These are phyloP conservation scores for Nannobrachium achirus DNA, from an alignment of 2,113 vertebrate species.

Conservation along the genomic window DNA sequence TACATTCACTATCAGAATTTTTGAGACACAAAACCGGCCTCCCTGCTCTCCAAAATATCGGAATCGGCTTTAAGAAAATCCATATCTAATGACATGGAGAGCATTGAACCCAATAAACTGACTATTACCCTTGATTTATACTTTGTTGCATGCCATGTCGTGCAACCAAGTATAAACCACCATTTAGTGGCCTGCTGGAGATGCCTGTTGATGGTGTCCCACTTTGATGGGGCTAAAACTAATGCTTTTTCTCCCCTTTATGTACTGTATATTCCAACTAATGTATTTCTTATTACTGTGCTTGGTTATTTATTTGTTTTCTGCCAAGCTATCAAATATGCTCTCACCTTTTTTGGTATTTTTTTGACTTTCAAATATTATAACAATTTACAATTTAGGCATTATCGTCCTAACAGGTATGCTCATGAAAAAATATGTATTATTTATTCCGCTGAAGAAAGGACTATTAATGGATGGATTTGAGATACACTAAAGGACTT, in stretches of 20 bases:
- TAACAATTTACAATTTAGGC: too few relatives aligned
- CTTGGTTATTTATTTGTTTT: slow-evolving; percentile 19
- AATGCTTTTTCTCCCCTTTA: slow-evolving; percentile 21
- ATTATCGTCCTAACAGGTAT: not conserved
- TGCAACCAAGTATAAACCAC: too few relatives aligned
- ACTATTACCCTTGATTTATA: too few relatives aligned
- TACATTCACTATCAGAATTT: too few relatives aligned
- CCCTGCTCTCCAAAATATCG: too few relatives aligned
- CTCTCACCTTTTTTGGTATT: not conserved
- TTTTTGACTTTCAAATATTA: not conserved
- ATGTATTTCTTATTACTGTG: slow-evolving; percentile 29
- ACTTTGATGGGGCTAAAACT: slow-evolving; percentile 15
- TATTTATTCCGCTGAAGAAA: not conserved
- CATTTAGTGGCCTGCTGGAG: slow-evolving; percentile 32
- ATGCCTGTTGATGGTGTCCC: slow-evolving; percentile 11
- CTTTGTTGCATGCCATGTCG: too few relatives aligned
- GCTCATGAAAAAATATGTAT: not conserved
- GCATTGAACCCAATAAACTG: too few relatives aligned
- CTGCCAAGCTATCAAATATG: not conserved
- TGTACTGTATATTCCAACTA: slow-evolving; percentile 50
- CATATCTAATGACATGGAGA: too few relatives aligned
- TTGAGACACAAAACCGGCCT: too few relatives aligned
- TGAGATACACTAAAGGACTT: too few relatives aligned
- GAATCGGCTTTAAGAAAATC: too few relatives aligned
- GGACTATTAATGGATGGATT: not conserved